Base-by-base conservation (phyloP, 2,888 invertebrate genomes). In the Drosophila neonasuta region DNA sequence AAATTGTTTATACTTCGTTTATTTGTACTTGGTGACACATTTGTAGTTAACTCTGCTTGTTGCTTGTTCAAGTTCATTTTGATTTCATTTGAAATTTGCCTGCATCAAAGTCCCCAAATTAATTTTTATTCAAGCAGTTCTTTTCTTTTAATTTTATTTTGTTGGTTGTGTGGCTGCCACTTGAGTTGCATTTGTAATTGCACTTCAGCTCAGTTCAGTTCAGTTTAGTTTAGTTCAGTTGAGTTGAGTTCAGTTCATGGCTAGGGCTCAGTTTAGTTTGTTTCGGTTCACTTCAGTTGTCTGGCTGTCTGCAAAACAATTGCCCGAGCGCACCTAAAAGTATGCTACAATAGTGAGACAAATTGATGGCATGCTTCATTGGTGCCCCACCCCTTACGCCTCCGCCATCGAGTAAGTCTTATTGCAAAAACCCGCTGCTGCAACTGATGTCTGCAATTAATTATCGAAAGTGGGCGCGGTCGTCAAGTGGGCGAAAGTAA, bases 391-490 rank as follows among this genome's bases (percentile, higher is more conserved):
- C 34, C 17, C n/a, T 9, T n/a, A 2, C 11, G 9, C 24, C 24
- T 24, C 24, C 24, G 6, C 24, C 24, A 24, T 24, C 6, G 24
- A 24, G 24, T 0, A 24, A 24, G 24, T 24, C 24, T 24, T 24
- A 24, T 24, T 24, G 32, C 34, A 30, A 39, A 55, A 41, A 54
- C 62, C 57, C 65, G 56, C 66, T 71, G 80, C 86, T 77, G 83
- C 82, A 90, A 89, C 88, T 89, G 89, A 90, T 90, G 90, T 88
- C 89, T 89, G 89, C 90, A 90, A 90, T 90, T 90, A 90, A 90
- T 90, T 90, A 89, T 89, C 90, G 88, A 89, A 88, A 88, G 87
- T 85, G 87, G 87, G 88, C 80, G 88, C 86, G 79, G 88, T 79
- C 79, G 74, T 77, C 87, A 87, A 87, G 84, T 87, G 86, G 87